Base-by-base conservation (phyloP, 2,113 vertebrate genomes). In the Triplophysa dalaica region DNA sequence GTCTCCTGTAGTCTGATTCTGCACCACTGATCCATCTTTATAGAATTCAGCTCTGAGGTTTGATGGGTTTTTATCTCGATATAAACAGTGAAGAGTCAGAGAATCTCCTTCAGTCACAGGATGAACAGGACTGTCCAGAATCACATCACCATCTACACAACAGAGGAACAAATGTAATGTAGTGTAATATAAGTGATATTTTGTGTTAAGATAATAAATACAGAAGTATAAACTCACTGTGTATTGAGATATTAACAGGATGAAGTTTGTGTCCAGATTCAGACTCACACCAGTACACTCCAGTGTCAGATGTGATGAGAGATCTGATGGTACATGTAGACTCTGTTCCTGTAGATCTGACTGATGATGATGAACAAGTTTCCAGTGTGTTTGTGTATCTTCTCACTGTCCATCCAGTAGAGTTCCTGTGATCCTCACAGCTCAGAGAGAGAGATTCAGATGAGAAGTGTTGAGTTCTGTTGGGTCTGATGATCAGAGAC, bases 271-370 rank as follows among this genome's bases (percentile, higher is more conserved):
- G 45, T 66, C 81, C 72, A 17, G 70, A 75, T 64, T 48, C 58
- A 77, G 77, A 83, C 70, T 77, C 54, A 81, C 82, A 84, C 78
- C 82, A 81, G 74, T 81, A 80, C 48, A 84, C 67, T 29, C 66
- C 82, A 67, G 56, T 75, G 56, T 80, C 13, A 19, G 14, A 22
- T 26, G 7, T 1, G 1, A 1, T 0, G 1, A 12, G 9, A 33
- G 11, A 50, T 1, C 8, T 52, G 62, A 78, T 65, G 50, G 5
- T 78, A 62, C 81, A 83, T 60, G 66, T 70, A 69, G 72, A 70
- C 70, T 29, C 72, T 65, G 77, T 65, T 60, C 48, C 22, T 67
- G 54, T 9, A n/a, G 70, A 74, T 73, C 62, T 26, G 43, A 43
- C 1, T 1, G 0, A 19, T 63, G 6, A 50, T 60, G 69, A 70